A percentile compares a stretch with the other conserved stretches of the same genome.
Evolutionary conservation across 2,888 invertebrate species (phyloP).

Genomic region (Girardia tigrina): DNA sequence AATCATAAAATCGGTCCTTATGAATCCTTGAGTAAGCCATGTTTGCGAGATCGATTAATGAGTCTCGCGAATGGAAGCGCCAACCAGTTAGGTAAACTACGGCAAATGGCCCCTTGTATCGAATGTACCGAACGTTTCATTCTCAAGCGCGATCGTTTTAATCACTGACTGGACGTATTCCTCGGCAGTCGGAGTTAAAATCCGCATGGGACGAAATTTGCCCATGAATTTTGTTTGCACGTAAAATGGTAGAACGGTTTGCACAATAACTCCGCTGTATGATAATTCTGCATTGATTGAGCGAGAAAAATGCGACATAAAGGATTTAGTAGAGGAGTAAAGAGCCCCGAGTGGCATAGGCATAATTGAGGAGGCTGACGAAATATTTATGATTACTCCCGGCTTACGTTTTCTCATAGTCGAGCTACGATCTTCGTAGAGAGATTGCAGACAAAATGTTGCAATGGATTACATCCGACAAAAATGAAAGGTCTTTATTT

Average conservation of each 20-base stretch:
- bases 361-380: conserved; percentile 66
- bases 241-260: conserved; percentile 26
- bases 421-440: too few relatives aligned
- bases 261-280: background rate
- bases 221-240: conserved; percentile 25
- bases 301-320: conserved; percentile 45
- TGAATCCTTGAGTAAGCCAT: too few relatives aligned
- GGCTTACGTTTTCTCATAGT: conserved; percentile 57
- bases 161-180: background rate
- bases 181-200: background rate
- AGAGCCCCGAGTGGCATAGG: conserved; percentile 70
- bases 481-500: background rate
- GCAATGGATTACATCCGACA: conserved; percentile 38
- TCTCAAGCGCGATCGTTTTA: background rate
- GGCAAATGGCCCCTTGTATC: background rate
- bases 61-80: too few relatives aligned
- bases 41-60: too few relatives aligned
- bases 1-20: too few relatives aligned
- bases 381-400: conserved; percentile 76
- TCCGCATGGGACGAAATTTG: background rate
- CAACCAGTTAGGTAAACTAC: too few relatives aligned
- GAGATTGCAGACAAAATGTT: conserved; percentile 39
- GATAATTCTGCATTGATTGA: conserved; percentile 45
- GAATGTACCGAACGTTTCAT: conserved; percentile 21
- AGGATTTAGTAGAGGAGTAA: conserved; percentile 70